Base-by-base conservation (phyloP, 2,113 vertebrate genomes). In the Boleophthalmus pectinirostris region DNA sequence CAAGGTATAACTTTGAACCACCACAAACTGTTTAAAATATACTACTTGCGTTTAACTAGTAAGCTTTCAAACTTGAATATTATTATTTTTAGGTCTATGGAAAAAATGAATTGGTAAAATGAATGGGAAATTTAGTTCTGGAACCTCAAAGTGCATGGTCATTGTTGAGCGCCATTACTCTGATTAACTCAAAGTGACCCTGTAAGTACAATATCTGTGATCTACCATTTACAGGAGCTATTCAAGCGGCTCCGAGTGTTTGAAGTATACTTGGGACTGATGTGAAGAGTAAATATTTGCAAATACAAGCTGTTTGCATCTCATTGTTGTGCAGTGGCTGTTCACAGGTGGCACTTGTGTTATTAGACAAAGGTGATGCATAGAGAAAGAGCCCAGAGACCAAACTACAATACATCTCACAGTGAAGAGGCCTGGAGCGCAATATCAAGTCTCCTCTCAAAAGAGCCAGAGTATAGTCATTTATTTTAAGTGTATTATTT, bases 281-380 rank as follows among this genome's bases (percentile, higher is more conserved):
- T 69, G 65, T 77, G 75, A 76, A 70, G 78, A 53, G 60, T 70
- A 78, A 88, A 82, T 76, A 80, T 64, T 75, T 43, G 5, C 38
- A 43, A 43, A 43, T 43, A 43, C 8, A 10, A 10, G 38, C 38
- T 43, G 38, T 43, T 43, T 43, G 7, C 38, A 83, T 88, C 81
- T 81, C 78, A 77, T 74, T 78, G 78, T 85, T 82, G 87, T 80
- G 83, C 77, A 66, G 49, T 43, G 63, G 72, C 74, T 85, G 82
- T 81, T 88, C 89, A 88, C 89, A 91, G 90, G 90, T 91, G 87
- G 85, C 80, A 74, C 80, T 85, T 90, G 89, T 86, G 85, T 91
- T 90, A 85, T 43, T 43, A 88, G 81, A 85, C 80, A 81, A 77
- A 49, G 75, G 81, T 81, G 86, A 90, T 88, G 85, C 86, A 83